These are phyloP conservation scores for Lytechinus variegatus DNA, from an alignment of 35 echinoderm and acorn worm genomes.

Conservation along the genomic window DNA sequence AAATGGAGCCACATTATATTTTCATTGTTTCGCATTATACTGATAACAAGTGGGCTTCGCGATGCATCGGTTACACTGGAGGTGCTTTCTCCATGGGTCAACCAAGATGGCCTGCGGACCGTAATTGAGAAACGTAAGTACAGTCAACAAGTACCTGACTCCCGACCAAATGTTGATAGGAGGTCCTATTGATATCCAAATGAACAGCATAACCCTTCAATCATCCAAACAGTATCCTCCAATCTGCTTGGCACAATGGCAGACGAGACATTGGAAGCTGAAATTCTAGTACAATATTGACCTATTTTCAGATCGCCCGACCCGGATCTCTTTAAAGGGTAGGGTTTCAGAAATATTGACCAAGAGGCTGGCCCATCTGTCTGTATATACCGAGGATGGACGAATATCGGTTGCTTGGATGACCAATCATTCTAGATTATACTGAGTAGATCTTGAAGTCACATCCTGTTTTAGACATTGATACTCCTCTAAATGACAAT, in stretches of 20 bases:
- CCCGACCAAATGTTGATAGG: neutral
- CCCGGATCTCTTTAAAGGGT: neutral
- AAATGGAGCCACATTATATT: too few species aligned
- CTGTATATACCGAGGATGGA: neutral
- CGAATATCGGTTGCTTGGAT: neutral
- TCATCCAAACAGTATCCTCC: neutral
- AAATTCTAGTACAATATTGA: neutral
- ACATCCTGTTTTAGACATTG: neutral
- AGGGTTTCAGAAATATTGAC: neutral
- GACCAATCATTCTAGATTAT: neutral
- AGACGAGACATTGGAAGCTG: neutral
- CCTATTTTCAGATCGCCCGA: neutral
- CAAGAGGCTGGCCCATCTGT: neutral
- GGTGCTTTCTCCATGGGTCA: too few species aligned
- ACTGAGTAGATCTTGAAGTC: neutral
- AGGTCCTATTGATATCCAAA: neutral
- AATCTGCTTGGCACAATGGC: neutral
- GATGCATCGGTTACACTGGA: too few species aligned
- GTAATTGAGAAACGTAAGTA: too few species aligned
- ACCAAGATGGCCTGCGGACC: too few species aligned
- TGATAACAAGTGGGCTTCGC: too few species aligned
- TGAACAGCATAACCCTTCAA: neutral
- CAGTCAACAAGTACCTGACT: neutral
- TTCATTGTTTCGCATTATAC: too few species aligned
- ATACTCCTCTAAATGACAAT: neutral